Base-by-base conservation (phyloP, 2,888 invertebrate genomes). In the Torymus tubicola region DNA sequence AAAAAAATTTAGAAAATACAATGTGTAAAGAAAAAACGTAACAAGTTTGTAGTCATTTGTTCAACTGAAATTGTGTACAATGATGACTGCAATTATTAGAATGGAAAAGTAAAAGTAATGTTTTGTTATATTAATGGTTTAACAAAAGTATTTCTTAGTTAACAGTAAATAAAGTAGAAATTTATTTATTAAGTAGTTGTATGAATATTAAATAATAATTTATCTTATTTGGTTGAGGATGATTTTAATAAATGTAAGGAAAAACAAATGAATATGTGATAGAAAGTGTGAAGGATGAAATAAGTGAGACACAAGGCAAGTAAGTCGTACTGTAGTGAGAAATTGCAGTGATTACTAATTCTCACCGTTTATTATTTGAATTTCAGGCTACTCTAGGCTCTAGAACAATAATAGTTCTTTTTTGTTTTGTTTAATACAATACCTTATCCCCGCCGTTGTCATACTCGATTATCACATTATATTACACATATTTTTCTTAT, bases 311-410 rank as follows among this genome's bases (percentile, higher is more conserved):
- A 72, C 68, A 69, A 53, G 16, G 14, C n/a, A 13, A 18, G 18
- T 31, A 55, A 63, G 24, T 80, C 52, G 64, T 80, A 78, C 70
- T 52, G 73, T 78, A 83, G 83, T 85, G 82, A 83, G 83, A 84
- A 84, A 84, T 85, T 85, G 83, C 85, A 83, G 83, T 81, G 85
- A 85, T 87, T 89, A 87, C 82, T 42, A 42, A 83, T 82, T 86
- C 85, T 88, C 86, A 86, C 86, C 84, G 83, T 88, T 88, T 88
- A 88, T 89, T 89, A 87, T 85, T 88, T 82, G 85, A 88, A 87
- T 88, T 85, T 82, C 84, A 84, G 72, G 72, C 86, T 88, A 87
- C 82, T 86, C 88, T 89, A 88, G 83, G 82, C 80, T 85, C 88
- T 89, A 89, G 84, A 86, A 88, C 87, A 88, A 88, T 88, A 87